Conservation (phyloP, 2,888 invertebrate genomes). For the Hetaerina titia region DNA sequence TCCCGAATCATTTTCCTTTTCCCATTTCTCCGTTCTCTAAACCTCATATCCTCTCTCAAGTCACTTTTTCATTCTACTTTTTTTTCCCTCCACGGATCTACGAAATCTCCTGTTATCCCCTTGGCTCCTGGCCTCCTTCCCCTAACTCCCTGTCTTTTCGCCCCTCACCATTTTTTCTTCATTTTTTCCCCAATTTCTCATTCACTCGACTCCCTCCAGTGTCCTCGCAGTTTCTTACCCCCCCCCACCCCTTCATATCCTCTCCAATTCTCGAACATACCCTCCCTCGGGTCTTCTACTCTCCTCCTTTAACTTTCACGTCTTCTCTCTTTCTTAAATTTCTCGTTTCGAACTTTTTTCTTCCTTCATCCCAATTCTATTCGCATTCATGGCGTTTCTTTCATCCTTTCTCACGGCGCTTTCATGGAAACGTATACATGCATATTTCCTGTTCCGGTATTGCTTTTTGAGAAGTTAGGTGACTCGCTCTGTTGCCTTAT, state of each 20-base stretch:
- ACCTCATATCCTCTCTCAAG: neutral
- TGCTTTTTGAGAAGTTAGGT: slow-evolving; percentile 30
- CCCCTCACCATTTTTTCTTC: neutral
- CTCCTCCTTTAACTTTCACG: slow-evolving; percentile 24
- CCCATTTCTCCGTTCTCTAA: neutral
- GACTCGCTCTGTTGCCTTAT: neutral
- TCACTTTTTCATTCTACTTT: slow-evolving; percentile 1
- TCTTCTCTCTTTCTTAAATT: slow-evolving; percentile 3
- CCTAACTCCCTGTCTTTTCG: neutral
- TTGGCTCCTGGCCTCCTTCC: neutral
- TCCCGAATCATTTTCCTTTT: neutral
- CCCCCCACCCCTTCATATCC: neutral
- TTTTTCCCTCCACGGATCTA: neutral
- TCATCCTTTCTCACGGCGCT: neutral
- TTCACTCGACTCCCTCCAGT: neutral
- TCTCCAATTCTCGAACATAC: neutral
- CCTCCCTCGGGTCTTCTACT: neutral
- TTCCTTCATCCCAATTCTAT: slow-evolving; percentile 30
- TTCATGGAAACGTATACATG: slow-evolving; percentile 53
- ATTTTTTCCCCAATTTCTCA: neutral
- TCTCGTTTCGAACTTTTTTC: slow-evolving; percentile 33
- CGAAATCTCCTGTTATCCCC: neutral
- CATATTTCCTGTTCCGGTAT: slow-evolving; percentile 59
- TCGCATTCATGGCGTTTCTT: slow-evolving; percentile 49
- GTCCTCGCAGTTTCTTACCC: neutral